A percentile compares a stretch with the other conserved stretches of the same genome.
Evolutionary conservation across 1,140 invertebrate genomes (phyloP).

Genomic region (Drosophila hydei): DNA sequence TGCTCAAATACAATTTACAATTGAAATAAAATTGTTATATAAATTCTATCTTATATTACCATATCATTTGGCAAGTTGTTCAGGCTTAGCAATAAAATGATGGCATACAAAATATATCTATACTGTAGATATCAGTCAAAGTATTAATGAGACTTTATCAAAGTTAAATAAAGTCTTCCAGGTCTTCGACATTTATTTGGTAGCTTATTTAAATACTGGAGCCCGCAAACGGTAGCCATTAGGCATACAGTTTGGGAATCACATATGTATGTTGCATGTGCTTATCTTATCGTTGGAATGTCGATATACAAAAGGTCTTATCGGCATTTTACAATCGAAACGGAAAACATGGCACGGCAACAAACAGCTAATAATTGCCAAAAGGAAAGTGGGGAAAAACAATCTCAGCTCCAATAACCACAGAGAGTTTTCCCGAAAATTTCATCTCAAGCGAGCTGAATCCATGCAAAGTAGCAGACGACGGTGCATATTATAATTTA

Average conservation of each 20-base stretch:
- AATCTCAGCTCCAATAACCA: neutral
- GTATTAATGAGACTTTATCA: neutral
- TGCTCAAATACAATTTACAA: neutral
- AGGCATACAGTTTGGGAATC: constrained; percentile 44
- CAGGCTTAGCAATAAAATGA: no score
- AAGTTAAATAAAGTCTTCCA: neutral
- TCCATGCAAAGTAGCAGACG: neutral
- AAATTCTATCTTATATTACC: no score
- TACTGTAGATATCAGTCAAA: neutral
- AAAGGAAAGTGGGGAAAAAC: constrained; percentile 18
- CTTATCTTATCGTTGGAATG: constrained; percentile 69
- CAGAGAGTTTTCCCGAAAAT: no score
- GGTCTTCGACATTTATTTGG: neutral
- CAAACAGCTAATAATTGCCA: constrained; percentile 57
- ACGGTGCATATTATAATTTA: neutral
- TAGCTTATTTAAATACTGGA: constrained; percentile 51
- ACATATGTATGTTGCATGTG: constrained; percentile 47
- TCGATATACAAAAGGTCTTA: constrained; percentile 65
- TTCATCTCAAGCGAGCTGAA: neutral
- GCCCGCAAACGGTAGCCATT: constrained; percentile 28
- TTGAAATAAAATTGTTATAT: neutral
- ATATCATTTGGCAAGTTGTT: no score
- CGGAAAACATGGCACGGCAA: constrained; percentile 45
- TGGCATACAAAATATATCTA: no score
- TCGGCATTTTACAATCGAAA: constrained; percentile 48